A percentile compares a stretch with the other conserved stretches of the same genome.
Conservation (phyloP, 2,113 vertebrate species). For the Synchiropus splendidus region DNA sequence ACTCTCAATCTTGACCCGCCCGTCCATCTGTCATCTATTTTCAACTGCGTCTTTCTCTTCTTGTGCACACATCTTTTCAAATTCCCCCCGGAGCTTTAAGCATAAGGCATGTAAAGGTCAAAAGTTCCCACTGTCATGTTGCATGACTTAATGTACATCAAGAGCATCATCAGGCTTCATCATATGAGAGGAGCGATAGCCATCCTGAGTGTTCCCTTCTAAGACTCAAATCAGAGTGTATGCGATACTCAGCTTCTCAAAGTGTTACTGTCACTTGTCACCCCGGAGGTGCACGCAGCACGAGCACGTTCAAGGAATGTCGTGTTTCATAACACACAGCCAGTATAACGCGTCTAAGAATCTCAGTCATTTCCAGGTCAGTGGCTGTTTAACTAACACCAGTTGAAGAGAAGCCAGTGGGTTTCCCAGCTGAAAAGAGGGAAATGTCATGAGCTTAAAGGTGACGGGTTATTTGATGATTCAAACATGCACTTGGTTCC, state of each 20-base stretch:
- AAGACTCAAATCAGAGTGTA: conserved; percentile 7
- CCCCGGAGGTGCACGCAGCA: conserved; percentile 25
- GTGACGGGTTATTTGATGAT: no score
- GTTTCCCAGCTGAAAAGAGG: background rate
- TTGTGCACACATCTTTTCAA: conserved; percentile 12
- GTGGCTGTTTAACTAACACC: conserved; percentile 33
- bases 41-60: conserved; percentile 14
- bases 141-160: conserved; percentile 53
- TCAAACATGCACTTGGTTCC: no score
- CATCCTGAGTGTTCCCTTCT: conserved; percentile 10
- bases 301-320: conserved; percentile 19
- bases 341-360: conserved; percentile 24
- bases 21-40: conserved; percentile 10
- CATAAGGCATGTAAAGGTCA: conserved; percentile 54
- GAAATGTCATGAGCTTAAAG: conserved; percentile 25
- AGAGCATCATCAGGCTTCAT: conserved; percentile 28
- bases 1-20: conserved; percentile 2
- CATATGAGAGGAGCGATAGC: conserved; percentile 15
- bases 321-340: conserved; percentile 30
- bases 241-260: conserved; percentile 15
- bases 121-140: conserved; percentile 45
- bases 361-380: conserved; percentile 45
- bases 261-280: conserved; percentile 19
- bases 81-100: conserved; percentile 18
- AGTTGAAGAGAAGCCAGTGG: background rate